Evolutionary conservation across 2,888 invertebrate genomes (phyloP).

Genomic region (Ectemnius lituratus): DNA sequence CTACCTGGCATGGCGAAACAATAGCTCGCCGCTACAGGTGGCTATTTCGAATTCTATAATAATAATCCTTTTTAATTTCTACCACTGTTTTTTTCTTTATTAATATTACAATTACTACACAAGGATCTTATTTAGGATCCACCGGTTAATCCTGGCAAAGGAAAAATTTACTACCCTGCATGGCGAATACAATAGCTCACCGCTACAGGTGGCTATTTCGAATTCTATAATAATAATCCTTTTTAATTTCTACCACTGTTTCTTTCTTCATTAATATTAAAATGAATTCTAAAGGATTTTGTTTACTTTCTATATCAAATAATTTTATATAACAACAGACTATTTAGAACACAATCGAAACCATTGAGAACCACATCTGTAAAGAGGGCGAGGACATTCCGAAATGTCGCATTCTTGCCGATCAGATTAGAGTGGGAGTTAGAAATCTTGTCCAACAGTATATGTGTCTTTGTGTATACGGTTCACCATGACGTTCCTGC

Average conservation of each 20-base stretch:
- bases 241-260: too few relatives aligned
- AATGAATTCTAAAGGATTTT: not conserved
- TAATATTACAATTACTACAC: not conserved
- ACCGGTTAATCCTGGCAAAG: too few relatives aligned
- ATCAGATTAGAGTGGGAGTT: conserved; percentile 64
- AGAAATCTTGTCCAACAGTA: conserved; percentile 19
- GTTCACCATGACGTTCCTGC: conserved; percentile 43
- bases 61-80: too few relatives aligned
- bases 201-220: conserved; percentile 30
- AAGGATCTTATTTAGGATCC: too few relatives aligned
- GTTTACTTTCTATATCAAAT: not conserved
- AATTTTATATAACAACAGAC: not conserved
- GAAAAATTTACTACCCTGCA: conserved; percentile 59
- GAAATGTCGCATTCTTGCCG: conserved; percentile 47
- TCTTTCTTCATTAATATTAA: not conserved
- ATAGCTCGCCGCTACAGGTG: conserved; percentile 50
- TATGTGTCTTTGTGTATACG: conserved; percentile 48
- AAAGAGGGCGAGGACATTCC: conserved; percentile 12
- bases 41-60: not conserved
- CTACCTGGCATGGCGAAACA: conserved; percentile 61
- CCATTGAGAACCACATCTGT: not conserved
- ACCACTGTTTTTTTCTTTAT: not conserved
- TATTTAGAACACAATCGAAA: not conserved
- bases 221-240: not conserved
- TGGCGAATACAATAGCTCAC: conserved; percentile 58